Evolutionary conservation across 2,888 invertebrate species (phyloP).

Genomic region (Dynastes maya): DNA sequence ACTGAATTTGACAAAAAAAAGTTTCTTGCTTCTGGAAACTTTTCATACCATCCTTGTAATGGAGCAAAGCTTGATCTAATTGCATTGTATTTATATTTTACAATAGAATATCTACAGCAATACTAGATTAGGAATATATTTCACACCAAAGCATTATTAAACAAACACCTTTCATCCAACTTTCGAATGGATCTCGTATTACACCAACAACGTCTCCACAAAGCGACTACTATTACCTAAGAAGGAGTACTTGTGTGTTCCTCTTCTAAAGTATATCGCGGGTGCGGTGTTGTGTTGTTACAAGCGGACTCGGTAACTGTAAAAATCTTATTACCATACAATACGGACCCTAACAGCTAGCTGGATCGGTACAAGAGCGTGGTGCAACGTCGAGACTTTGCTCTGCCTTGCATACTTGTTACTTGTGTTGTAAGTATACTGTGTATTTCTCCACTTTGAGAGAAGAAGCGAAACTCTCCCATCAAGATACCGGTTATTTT

Average conservation of each 20-base stretch:
- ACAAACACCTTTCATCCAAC: not conserved
- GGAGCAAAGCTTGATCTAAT: too few species aligned
- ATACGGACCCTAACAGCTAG: not conserved
- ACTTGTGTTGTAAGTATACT: too few species aligned
- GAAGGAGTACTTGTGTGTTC: not conserved
- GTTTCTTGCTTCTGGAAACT: too few species aligned
- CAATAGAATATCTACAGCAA: too few species aligned
- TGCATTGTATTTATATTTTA: too few species aligned
- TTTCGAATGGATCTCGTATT: constrained; percentile 2
- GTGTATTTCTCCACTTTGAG: too few species aligned
- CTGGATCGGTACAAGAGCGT: not conserved
- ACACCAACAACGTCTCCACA: not conserved
- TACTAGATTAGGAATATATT: too few species aligned
- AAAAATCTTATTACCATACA: constrained; percentile 39
- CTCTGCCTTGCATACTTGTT: not conserved
- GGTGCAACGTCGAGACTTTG: too few species aligned
- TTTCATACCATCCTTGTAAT: too few species aligned
- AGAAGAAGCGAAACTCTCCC: not conserved
- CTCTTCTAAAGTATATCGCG: not conserved
- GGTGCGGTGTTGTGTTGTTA: constrained; percentile 1
- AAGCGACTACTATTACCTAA: not conserved
- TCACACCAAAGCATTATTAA: not conserved
- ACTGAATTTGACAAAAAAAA: too few species aligned
- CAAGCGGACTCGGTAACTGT: constrained; percentile 21
- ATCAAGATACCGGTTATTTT: constrained; percentile 2